Evolutionary conservation across 2,888 invertebrate genomes (phyloP), one percentile per base, ranked within the genome.

Genomic region (Tenthredo livida): DNA sequence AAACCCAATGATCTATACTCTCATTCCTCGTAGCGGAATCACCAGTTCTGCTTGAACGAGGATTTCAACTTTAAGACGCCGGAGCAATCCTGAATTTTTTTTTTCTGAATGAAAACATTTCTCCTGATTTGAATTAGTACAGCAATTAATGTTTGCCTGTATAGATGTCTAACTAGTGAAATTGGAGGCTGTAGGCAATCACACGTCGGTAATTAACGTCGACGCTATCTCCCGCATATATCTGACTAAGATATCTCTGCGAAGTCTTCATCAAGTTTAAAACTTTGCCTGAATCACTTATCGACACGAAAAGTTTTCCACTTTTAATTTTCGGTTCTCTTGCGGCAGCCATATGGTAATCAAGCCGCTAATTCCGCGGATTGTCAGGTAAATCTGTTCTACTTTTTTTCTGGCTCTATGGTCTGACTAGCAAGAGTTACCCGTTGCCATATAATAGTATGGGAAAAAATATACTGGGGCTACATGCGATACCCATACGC

Each of bases 81-180:
- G 43, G 43, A 73, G 29, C 43, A 2, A 43, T n/a, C 6, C 43
- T 1, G 9, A 21, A 43, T n/a, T 73, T 73, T 43, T 73, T 43
- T 9, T 1, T n/a, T n/a, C n/a, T 29, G 6, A 43, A 73, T 21
- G n/a, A 43, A 43, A 73, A 43, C 3, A 43, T 29, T 40, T 25
- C 43, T 21, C 12, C 21, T 9, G 40, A 73, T 40, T 73, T 29
- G 43, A 73, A 73, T 73, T 73, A 43, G 73, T n/a, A 73, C 73
- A 21, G 12, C 73, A 73, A 73, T 73, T 73, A 73, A 73, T 40
- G 73, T 73, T 73, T 43, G 12, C 73, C 73, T 40, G 40, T 73
- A 40, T 21, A 43, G 21, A 73, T 6, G 43, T 73, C 25, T 73
- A 73, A 73, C 73, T n/a, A 40, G 43, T 21, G 43, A 9, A 73